Evolutionary conservation across 1,140 invertebrate species (phyloP), one percentile per base, ranked within the genome.

Genomic region (Acyrthosiphon pisum): DNA sequence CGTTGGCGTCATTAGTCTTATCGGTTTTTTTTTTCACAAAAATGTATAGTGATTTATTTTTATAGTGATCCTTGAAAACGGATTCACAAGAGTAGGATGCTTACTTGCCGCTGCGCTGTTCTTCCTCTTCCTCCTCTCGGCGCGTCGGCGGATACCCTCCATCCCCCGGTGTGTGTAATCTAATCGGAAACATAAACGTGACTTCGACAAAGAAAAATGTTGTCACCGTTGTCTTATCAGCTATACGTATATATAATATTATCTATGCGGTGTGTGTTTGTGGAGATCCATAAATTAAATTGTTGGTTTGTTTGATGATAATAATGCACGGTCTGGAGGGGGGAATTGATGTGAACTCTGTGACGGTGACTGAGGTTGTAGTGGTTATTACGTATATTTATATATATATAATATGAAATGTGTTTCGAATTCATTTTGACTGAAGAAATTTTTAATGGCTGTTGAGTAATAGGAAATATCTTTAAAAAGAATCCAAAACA

Each of bases 1-100:
- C 91, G 91, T 93, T 93, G 91, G 91, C 91, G 91, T 93, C 81
- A 93, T 92, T 92, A 92, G 76, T 84, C 76, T 92, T 93, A 93
- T 93, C 81, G 76, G 35, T 50, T 86, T 93, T 93, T 92, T 92
- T 92, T 84, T 92, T 37, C 22, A 37, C 23, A 6, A 68, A 91
- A 46, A 46, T 84, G 81, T 84, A 26, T 92, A 92, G 91, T 44
- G 91, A 92, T 92, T 92, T 92, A 92, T 92, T 92, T 92, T 84
- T 92, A 93, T 41, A 93, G 48, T 53, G 91, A 86, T 93, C 48
- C 91, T 93, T 84, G 81, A 86, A 48, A 93, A 93, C 35, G 30
- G 18, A 76, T 83, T 50, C 68, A 81, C 41, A 18, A n/a, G 6
- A 6, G 44, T 89, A 35, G 46, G 35, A 30, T 88, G 84, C n/a